phyloP scores from a whole-genome alignment of 2,888 invertebrate genomes.

The Diarsia mendica region DNA sequence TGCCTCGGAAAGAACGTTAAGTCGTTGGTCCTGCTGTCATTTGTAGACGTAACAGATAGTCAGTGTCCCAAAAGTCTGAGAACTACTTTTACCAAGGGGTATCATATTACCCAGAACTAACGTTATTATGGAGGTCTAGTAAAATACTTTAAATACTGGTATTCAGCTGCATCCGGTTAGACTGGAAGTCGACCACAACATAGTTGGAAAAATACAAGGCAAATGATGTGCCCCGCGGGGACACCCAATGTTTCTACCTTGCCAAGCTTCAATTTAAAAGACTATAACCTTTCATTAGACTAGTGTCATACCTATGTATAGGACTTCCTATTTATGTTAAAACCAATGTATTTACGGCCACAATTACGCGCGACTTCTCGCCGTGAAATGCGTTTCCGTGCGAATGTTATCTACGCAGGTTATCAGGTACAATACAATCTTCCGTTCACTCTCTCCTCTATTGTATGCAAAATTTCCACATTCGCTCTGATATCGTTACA shows the following conservation, averaged over 20 bases:
- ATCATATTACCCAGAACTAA: too few relatives aligned
- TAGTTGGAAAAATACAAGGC: too few relatives aligned
- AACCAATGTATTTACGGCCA: conserved; percentile 61
- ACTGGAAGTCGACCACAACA: too few relatives aligned
- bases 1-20: too few relatives aligned
- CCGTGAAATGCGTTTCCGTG: conserved; percentile 76
- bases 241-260: background rate
- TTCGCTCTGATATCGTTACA: conserved; percentile 63
- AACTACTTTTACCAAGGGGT: too few relatives aligned
- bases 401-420: conserved; percentile 68
- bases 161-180: too few relatives aligned
- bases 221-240: background rate
- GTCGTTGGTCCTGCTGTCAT: too few relatives aligned
- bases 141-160: too few relatives aligned
- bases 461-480: conserved; percentile 62
- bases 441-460: conserved; percentile 61
- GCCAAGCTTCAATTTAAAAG: background rate
- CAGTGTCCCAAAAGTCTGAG: too few relatives aligned
- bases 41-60: too few relatives aligned
- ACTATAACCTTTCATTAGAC: background rate
- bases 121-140: too few relatives aligned
- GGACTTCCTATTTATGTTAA: conserved; percentile 40
- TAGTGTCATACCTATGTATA: conserved; percentile 17
- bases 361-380: conserved; percentile 70
- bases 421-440: conserved; percentile 63